phyloP scores from a whole-genome alignment of 1,140 invertebrate species.

The Drosophila kurseongensis region DNA sequence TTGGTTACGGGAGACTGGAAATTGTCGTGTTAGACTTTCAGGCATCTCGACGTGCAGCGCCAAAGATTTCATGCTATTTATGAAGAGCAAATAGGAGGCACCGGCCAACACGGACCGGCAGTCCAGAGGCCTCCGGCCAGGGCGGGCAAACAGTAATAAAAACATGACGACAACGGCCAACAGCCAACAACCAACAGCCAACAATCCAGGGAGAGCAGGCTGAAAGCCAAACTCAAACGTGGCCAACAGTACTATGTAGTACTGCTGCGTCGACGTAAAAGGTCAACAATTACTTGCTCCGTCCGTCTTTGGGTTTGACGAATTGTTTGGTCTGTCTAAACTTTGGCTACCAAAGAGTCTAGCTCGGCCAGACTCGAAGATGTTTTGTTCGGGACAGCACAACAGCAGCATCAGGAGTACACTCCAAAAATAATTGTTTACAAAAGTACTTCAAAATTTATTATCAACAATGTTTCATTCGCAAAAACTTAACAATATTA shows the following conservation, averaged over 20 bases:
- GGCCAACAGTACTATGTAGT: slow-evolving; percentile 23
- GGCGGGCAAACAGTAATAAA: slow-evolving; percentile 79
- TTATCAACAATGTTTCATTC: too few species aligned
- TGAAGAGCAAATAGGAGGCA: slow-evolving; percentile 74
- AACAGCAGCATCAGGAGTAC: slow-evolving; percentile 31
- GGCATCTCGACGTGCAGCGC: slow-evolving; percentile 76
- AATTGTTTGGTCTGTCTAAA: slow-evolving; percentile 82
- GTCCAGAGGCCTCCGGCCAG: slow-evolving; percentile 56
- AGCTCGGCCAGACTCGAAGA: slow-evolving; percentile 58
- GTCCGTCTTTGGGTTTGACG: slow-evolving; percentile 60
- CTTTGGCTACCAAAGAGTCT: slow-evolving; percentile 82
- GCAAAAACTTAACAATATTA: too few species aligned
- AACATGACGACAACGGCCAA: slow-evolving; percentile 71
- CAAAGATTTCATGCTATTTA: slow-evolving; percentile 81
- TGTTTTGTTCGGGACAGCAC: slow-evolving; percentile 43
- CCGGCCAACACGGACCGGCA: slow-evolving; percentile 8
- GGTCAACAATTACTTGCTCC: slow-evolving; percentile 80
- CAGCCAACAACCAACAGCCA: slow-evolving; percentile 44
- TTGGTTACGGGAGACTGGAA: slow-evolving; percentile 61
- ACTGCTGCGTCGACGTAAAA: slow-evolving; percentile 72
- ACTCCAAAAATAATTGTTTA: neutral
- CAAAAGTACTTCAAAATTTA: too few species aligned
- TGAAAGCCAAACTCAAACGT: slow-evolving; percentile 65
- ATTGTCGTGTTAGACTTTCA: slow-evolving; percentile 80
- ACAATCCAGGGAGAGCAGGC: slow-evolving; percentile 24